These are phyloP conservation scores for Acanthurus lineatus DNA, from an alignment of 2,797 vertebrate species.

Conservation along the genomic window DNA sequence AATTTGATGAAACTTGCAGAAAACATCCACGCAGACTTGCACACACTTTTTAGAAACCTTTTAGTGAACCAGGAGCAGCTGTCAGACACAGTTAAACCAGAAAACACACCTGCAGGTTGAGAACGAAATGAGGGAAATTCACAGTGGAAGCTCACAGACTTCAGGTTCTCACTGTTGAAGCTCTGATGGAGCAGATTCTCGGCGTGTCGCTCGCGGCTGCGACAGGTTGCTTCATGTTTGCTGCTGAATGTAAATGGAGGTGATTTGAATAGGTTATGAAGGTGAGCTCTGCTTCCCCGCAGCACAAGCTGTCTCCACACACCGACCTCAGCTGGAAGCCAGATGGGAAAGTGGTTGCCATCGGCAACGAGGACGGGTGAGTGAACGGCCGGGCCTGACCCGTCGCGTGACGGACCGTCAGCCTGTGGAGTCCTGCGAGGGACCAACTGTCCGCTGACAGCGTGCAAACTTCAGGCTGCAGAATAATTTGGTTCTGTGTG, in stretches of 20 bases:
- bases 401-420: neutral
- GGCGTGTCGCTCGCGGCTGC: neutral
- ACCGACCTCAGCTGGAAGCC: constrained; percentile 98
- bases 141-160: no score
- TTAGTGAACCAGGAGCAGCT: no score
- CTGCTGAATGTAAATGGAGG: constrained; percentile 25
- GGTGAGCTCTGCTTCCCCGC: constrained; percentile 49
- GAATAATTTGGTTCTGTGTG: constrained; percentile 18
- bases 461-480: neutral
- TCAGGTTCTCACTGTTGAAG: neutral
- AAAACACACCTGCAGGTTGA: neutral
- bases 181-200: neutral
- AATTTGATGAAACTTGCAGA: no score
- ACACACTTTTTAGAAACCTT: neutral
- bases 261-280: constrained; percentile 36
- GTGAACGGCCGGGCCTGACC: constrained; percentile 55
- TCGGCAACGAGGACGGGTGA: constrained; percentile 99
- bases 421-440: constrained; percentile 21
- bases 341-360: constrained; percentile 91
- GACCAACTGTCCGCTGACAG: constrained; percentile 21
- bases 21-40: neutral
- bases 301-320: constrained; percentile 95
- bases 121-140: neutral
- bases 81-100: neutral
- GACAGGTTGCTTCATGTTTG: neutral